Conservation (phyloP, 2,888 invertebrate species). For the Fragum sueziense region DNA sequence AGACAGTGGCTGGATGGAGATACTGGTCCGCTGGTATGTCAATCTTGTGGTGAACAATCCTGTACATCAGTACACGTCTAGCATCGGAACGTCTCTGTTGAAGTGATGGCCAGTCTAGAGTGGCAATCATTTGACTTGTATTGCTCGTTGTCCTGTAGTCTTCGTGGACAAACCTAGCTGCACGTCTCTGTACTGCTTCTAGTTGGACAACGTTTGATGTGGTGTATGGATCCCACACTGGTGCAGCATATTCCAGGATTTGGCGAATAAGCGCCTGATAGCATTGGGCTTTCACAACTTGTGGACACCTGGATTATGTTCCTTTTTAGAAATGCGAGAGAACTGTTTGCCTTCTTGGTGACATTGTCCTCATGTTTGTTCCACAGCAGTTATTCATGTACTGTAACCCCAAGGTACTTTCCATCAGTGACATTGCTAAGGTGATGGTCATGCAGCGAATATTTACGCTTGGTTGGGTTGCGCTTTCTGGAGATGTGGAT, state of each 20-base stretch:
- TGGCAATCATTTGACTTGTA: too few relatives aligned
- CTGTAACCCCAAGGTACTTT: too few relatives aligned
- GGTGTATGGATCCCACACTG: slow-evolving; percentile 43
- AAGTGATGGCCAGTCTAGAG: too few relatives aligned
- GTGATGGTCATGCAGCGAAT: slow-evolving; percentile 5
- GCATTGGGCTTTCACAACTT: background rate
- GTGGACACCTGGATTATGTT: background rate
- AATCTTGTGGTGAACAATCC: too few relatives aligned
- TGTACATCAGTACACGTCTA: slow-evolving; percentile 9
- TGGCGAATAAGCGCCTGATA: slow-evolving; percentile 31
- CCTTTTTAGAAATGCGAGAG: slow-evolving; percentile 7
- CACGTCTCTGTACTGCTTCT: slow-evolving; percentile 38
- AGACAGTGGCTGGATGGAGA: too few relatives aligned
- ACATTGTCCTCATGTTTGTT: slow-evolving; percentile 4
- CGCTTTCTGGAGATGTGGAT: slow-evolving; percentile 35
- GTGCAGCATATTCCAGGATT: slow-evolving; percentile 28
- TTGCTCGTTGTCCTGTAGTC: background rate
- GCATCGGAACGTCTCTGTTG: too few relatives aligned
- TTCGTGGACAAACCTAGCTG: slow-evolving; percentile 15
- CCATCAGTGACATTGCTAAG: too few relatives aligned
- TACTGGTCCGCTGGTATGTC: too few relatives aligned
- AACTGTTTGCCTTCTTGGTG: slow-evolving; percentile 15
- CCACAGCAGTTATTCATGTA: background rate
- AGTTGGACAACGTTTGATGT: slow-evolving; percentile 20
- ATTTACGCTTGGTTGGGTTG: background rate